Percentiles rank a stretch among this genome's conserved stretches.
Evolutionary conservation across 2,797 vertebrate species (phyloP).

Genomic region (Acanthornis magna): DNA sequence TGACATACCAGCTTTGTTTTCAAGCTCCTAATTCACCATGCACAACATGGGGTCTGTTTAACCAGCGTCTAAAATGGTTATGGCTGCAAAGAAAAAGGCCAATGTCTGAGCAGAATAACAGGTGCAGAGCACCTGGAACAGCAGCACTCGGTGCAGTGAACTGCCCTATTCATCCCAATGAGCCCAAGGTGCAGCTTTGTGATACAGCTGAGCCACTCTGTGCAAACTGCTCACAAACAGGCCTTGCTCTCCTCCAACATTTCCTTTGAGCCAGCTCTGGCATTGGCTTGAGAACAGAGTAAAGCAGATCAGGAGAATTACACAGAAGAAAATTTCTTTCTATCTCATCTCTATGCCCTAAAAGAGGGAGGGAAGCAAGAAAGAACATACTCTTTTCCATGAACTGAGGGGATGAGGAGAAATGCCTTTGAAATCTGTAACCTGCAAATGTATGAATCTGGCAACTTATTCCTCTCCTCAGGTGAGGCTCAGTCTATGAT

Average conservation of each 20-base stretch:
- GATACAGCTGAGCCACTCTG: not conserved
- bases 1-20: not conserved
- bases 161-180: not conserved
- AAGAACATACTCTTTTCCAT: not conserved
- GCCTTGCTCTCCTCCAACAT: not conserved
- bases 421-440: not conserved
- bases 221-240: not conserved
- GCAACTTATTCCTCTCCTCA: not conserved
- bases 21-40: not conserved
- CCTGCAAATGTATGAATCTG: not conserved
- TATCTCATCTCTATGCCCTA: not conserved
- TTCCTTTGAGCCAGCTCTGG: not conserved
- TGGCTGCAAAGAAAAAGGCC: not conserved
- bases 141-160: not conserved
- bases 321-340: not conserved
- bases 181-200: not conserved
- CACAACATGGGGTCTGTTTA: not conserved
- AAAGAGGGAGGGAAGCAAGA: not conserved
- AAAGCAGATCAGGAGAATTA: not conserved
- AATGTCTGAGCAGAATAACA: conserved; percentile 14
- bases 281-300: not conserved
- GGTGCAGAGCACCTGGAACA: conserved; percentile 42
- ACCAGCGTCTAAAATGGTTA: not conserved
- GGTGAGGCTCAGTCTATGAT: not conserved
- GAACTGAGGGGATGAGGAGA: not conserved